phyloP scores from a whole-genome alignment of 2,113 vertebrate species.

The Platysternon megacephalum region DNA sequence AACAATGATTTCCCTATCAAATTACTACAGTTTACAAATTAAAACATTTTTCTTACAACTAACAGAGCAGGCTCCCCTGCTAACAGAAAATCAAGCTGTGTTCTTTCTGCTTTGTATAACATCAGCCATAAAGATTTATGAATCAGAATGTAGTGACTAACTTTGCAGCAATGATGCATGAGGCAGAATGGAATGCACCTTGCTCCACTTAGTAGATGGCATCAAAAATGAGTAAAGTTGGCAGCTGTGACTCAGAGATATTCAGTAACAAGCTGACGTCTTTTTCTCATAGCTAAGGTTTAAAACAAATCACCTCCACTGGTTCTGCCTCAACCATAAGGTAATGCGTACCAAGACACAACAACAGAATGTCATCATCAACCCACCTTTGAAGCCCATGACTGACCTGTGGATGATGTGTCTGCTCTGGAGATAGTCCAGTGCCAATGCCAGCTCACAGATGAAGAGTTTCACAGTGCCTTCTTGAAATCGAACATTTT shows the following conservation, averaged over 20 bases:
- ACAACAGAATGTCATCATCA: background rate
- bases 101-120: background rate
- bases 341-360: background rate
- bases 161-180: background rate
- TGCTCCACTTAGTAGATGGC: background rate
- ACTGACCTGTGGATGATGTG: conserved; percentile 95
- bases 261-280: background rate
- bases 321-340: background rate
- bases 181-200: background rate
- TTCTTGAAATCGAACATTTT: conserved; percentile 93
- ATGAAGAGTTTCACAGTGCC: conserved; percentile 92
- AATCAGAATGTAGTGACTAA: background rate
- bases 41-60: background rate
- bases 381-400: accelerated
- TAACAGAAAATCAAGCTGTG: background rate
- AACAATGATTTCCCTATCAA: background rate
- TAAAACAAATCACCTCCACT: background rate
- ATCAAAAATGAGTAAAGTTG: background rate
- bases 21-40: background rate
- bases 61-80: background rate
- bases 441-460: conserved; percentile 91
- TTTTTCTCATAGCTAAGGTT: background rate
- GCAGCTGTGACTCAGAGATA: background rate
- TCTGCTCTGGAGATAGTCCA: conserved; percentile 91
- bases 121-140: background rate